phyloP scores from a whole-genome alignment of 2,888 invertebrate genomes.

The Leptopilina syphax region DNA sequence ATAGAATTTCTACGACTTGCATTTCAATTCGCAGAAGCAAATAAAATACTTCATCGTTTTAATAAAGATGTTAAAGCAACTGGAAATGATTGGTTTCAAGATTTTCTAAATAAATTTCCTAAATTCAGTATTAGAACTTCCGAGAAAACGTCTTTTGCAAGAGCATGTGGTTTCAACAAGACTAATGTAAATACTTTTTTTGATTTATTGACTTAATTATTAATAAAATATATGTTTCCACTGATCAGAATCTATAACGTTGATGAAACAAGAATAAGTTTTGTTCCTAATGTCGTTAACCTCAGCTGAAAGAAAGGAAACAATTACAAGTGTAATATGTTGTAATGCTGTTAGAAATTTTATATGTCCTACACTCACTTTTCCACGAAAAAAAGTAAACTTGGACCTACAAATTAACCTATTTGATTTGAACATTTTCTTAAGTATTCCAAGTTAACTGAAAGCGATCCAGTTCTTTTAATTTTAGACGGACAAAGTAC shows the following conservation, averaged over 20 bases:
- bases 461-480: not conserved
- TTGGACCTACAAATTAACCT: not conserved
- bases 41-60: not conserved
- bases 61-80: slow-evolving; percentile 10
- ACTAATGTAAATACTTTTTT: slow-evolving; percentile 1
- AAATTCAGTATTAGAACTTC: not conserved
- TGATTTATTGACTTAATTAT: not conserved
- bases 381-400: slow-evolving; percentile 54
- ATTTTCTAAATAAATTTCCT: not conserved
- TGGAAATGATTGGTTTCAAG: slow-evolving; percentile 16
- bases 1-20: not conserved
- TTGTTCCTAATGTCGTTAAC: slow-evolving; percentile 62
- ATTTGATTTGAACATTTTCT: not conserved
- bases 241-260: slow-evolving; percentile 61
- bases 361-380: slow-evolving; percentile 63
- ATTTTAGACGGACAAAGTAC: not conserved
- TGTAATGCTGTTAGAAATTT: slow-evolving; percentile 60
- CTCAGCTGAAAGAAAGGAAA: slow-evolving; percentile 64
- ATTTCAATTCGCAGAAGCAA: not conserved
- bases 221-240: slow-evolving; percentile 56
- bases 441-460: not conserved
- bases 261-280: slow-evolving; percentile 67
- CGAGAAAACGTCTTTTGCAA: not conserved
- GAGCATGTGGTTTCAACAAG: slow-evolving; percentile 4
- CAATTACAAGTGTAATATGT: slow-evolving; percentile 63